These are phyloP conservation scores for Hyppa rectilinea DNA, from an alignment of 2,888 invertebrate genomes.

Conservation along the genomic window DNA sequence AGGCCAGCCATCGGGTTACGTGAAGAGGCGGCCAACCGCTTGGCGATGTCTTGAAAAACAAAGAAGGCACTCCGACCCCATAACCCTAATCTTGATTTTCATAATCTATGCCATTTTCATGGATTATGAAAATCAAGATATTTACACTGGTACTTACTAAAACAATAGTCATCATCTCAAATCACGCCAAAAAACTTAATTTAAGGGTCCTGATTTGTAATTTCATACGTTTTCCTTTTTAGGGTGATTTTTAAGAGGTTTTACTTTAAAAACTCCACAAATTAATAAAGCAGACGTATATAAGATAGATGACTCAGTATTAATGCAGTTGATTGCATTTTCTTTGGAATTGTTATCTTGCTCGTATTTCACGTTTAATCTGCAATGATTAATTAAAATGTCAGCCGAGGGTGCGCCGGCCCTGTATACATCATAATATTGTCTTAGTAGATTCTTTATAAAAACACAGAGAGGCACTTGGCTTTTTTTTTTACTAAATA, in stretches of 20 bases:
- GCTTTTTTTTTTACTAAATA: not conserved
- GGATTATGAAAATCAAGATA: no score
- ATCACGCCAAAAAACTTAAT: not conserved
- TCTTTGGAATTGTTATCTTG: conserved; percentile 74
- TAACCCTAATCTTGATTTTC: no score
- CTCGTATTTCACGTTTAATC: conserved; percentile 86
- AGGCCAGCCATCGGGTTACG: no score
- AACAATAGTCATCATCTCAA: not conserved
- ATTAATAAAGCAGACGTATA: conserved; percentile 43
- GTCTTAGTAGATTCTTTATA: conserved; percentile 78
- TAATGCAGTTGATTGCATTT: conserved; percentile 64
- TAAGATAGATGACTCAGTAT: conserved; percentile 51
- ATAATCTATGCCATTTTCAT: not conserved
- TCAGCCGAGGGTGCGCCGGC: conserved; percentile 77
- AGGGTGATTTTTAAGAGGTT: no score
- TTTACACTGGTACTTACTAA: not conserved
- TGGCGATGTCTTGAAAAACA: no score
- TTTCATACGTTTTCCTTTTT: not conserved
- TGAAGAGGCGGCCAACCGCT: no score
- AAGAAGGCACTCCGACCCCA: no score
- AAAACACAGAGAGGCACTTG: conserved; percentile 73
- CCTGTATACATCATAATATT: conserved; percentile 83
- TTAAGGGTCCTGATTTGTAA: no score
- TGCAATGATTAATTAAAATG: conserved; percentile 88
- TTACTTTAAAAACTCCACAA: no score